Percentiles rank a stretch among this genome's conserved stretches.
Evolutionary conservation across 2,797 vertebrate species (phyloP).

Genomic region (Danionella dracula): DNA sequence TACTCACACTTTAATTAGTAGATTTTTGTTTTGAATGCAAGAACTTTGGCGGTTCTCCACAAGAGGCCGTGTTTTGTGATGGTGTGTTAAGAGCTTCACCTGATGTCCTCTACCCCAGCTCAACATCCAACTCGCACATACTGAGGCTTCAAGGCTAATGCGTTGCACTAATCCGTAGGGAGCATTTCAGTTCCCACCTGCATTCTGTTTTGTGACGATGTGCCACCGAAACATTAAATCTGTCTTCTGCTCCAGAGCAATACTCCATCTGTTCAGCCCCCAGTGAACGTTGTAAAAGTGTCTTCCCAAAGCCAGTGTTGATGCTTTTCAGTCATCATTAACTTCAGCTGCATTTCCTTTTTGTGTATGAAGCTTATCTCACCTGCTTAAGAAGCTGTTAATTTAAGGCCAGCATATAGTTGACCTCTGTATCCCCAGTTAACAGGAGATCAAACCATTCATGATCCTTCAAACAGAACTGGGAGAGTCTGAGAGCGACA

Average conservation of each 20-base stretch:
- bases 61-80: not conserved
- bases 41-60: not conserved
- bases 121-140: not conserved
- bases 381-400: conserved; percentile 29
- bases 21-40: too few species aligned
- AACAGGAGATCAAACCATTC: conserved; percentile 23
- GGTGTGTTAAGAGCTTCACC: not conserved
- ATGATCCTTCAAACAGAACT: not conserved
- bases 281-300: conserved; percentile 2
- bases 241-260: conserved; percentile 7
- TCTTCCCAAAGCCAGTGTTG: not conserved
- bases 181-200: not conserved
- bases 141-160: conserved; percentile 6
- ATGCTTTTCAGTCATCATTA: not conserved
- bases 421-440: conserved; percentile 30
- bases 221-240: conserved; percentile 3
- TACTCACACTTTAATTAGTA: too few species aligned
- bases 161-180: conserved; percentile 4
- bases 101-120: not conserved
- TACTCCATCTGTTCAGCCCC: not conserved
- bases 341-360: not conserved
- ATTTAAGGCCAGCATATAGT: conserved; percentile 29
- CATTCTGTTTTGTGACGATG: conserved; percentile 1
- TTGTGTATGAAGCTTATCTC: too few species aligned
- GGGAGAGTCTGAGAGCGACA: conserved; percentile 4